phyloP scores from a whole-genome alignment of 1,140 invertebrate genomes.

The Oncopodura yosiiana region DNA sequence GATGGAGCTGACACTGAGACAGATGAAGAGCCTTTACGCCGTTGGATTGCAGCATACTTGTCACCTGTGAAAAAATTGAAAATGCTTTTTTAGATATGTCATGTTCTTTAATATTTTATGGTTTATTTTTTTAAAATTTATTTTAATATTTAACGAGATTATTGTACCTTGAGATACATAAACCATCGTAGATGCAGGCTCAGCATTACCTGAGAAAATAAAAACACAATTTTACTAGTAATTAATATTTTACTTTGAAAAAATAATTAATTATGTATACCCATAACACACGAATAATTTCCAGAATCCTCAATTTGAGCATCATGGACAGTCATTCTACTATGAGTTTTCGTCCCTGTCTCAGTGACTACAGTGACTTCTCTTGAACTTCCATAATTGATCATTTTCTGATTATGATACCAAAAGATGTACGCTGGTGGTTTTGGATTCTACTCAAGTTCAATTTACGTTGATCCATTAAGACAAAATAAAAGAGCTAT shows the following conservation, averaged over 20 bases:
- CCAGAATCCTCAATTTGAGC: constrained; percentile 40
- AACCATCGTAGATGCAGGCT: constrained; percentile 38
- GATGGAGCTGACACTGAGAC: constrained; percentile 16
- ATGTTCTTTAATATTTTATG: too few species aligned
- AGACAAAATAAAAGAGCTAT: not conserved
- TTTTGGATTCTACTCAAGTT: constrained; percentile 39
- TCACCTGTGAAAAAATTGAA: constrained; percentile 26
- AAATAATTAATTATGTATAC: too few species aligned
- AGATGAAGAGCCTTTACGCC: constrained; percentile 26
- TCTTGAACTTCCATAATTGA: constrained; percentile 39
- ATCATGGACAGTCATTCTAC: constrained; percentile 39
- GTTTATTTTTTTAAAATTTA: too few species aligned
- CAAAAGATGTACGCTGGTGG: constrained; percentile 44
- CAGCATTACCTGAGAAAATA: constrained; percentile 33
- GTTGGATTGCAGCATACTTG: constrained; percentile 24
- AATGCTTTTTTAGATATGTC: too few species aligned
- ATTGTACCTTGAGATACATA: constrained; percentile 39
- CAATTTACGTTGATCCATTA: too few species aligned
- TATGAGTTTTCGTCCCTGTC: constrained; percentile 39
- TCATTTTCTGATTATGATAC: constrained; percentile 42
- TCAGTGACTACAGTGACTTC: constrained; percentile 40
- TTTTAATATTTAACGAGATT: not conserved
- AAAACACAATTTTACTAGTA: too few species aligned
- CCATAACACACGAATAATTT: constrained; percentile 40
- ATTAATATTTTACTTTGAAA: too few species aligned